These are phyloP conservation scores for Rousettus leschenaultii DNA, from an alignment of 2,113 vertebrate species.

Conservation along the genomic window DNA sequence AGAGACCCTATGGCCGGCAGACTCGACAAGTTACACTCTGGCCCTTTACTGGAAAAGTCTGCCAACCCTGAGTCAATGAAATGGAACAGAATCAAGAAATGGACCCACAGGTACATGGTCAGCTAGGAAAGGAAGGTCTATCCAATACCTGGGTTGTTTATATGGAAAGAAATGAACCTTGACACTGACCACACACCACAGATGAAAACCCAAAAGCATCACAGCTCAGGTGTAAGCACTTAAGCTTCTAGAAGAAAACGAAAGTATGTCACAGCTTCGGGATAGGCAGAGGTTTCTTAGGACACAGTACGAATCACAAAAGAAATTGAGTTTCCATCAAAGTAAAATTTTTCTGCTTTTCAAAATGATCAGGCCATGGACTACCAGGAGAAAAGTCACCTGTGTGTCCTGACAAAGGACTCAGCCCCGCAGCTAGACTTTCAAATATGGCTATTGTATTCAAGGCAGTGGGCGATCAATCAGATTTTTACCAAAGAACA, in stretches of 20 bases:
- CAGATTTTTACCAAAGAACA: background rate
- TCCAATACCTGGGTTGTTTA: accelerated
- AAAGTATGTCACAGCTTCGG: background rate
- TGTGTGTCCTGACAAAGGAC: background rate
- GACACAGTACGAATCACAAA: background rate
- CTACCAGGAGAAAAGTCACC: too few relatives aligned
- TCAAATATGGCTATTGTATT: background rate
- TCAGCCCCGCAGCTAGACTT: background rate
- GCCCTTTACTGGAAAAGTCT: too few relatives aligned
- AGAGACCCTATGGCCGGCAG: background rate
- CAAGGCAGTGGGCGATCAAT: background rate
- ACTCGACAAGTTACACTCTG: background rate
- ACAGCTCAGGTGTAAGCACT: background rate
- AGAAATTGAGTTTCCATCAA: background rate
- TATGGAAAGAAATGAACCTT: too few relatives aligned
- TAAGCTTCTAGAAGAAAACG: background rate
- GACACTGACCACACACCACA: background rate
- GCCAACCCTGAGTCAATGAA: background rate
- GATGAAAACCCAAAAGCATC: background rate
- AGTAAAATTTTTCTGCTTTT: background rate
- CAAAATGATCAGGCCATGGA: background rate
- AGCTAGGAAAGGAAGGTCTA: background rate
- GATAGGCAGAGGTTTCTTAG: background rate
- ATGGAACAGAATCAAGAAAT: background rate
- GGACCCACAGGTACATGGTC: background rate